Evolutionary conservation across 1,140 invertebrate genomes (phyloP).

Genomic region (Grapholita molesta): DNA sequence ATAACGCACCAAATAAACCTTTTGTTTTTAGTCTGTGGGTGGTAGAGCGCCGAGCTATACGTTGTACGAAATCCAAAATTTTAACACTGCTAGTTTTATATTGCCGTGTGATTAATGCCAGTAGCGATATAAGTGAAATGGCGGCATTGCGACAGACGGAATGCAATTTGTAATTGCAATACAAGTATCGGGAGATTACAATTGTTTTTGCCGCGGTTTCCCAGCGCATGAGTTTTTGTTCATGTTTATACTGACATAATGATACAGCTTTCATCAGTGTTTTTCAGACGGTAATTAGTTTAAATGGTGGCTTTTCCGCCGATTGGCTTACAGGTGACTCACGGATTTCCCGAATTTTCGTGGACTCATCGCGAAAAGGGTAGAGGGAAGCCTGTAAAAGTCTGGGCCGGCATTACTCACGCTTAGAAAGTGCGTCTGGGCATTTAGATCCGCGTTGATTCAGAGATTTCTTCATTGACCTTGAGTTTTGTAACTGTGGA

Average conservation of each 20-base stretch:
- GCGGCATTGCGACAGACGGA: not conserved
- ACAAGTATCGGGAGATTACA: slow-evolving; percentile 21
- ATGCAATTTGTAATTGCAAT: slow-evolving; percentile 10
- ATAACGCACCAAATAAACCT: slow-evolving; percentile 32
- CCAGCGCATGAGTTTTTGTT: slow-evolving; percentile 30
- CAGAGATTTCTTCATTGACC: slow-evolving; percentile 32
- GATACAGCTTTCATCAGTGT: slow-evolving; percentile 61
- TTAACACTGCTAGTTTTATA: not conserved
- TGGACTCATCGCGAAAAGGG: slow-evolving; percentile 40
- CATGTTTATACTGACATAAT: slow-evolving; percentile 52
- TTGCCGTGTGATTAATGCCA: not conserved
- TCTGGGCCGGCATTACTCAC: slow-evolving; percentile 60
- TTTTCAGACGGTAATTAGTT: slow-evolving; percentile 32
- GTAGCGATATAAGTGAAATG: not conserved
- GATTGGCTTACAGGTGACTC: slow-evolving; percentile 55
- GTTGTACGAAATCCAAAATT: not conserved
- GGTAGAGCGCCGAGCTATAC: not conserved
- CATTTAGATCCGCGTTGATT: slow-evolving; percentile 37
- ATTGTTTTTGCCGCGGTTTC: slow-evolving; percentile 46
- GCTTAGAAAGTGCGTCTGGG: slow-evolving; percentile 36
- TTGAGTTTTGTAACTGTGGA: slow-evolving; percentile 13
- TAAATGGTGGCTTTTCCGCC: slow-evolving; percentile 51
- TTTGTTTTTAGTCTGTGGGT: slow-evolving; percentile 15
- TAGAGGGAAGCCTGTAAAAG: slow-evolving; percentile 67
- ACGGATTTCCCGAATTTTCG: slow-evolving; percentile 71